Conservation (phyloP, 2,113 vertebrate species). For the Crotophaga sulcirostris region DNA sequence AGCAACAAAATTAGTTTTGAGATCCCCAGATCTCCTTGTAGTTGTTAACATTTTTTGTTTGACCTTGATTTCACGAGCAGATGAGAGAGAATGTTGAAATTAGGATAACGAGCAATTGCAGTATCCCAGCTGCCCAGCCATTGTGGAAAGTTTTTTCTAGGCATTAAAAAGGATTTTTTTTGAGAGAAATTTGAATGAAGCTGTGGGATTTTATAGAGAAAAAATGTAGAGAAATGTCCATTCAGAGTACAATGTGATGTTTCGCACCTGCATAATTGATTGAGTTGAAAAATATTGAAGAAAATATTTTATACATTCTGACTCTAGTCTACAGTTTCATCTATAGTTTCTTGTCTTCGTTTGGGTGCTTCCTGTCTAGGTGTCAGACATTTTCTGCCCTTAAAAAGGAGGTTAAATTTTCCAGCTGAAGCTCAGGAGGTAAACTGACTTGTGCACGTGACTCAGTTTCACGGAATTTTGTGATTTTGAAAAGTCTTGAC, state of each 20-base stretch:
- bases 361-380: not conserved
- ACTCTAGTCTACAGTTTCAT: not conserved
- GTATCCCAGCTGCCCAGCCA: not conserved
- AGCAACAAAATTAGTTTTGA: not conserved
- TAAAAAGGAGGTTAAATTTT: not conserved
- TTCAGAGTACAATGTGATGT: not conserved
- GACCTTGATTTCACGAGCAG: conserved; percentile 11
- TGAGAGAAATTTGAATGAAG: not conserved
- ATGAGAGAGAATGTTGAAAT: not conserved
- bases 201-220: not conserved
- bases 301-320: not conserved
- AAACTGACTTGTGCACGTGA: not conserved
- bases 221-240: not conserved
- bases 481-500: not conserved
- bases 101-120: not conserved
- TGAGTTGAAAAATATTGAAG: not conserved
- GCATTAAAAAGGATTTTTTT: not conserved
- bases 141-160: not conserved
- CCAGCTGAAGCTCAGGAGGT: not conserved
- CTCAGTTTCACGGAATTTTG: not conserved
- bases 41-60: not conserved
- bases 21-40: not conserved
- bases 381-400: not conserved
- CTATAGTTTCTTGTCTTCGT: not conserved
- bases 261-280: not conserved